Evolutionary conservation across 2,888 invertebrate genomes (phyloP), one percentile per base, ranked within the genome.

Genomic region (Pseudolycoriella hygida): DNA sequence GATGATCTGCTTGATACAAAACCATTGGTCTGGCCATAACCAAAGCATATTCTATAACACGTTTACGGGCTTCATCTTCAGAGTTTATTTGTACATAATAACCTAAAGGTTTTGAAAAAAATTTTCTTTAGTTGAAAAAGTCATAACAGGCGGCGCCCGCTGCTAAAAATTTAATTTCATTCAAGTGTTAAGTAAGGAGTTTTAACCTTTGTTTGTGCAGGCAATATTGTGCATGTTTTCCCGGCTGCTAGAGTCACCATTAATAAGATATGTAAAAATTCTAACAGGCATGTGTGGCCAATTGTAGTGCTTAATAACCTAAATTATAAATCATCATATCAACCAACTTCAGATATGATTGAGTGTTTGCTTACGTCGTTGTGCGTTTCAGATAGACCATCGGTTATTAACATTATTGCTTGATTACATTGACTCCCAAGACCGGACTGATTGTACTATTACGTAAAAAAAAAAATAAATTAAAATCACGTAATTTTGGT

Each of bases 21-120:
- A 96, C 94, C 74, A 98, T 81, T 0, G 97, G 96, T 40, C 96
- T 72, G 12, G 96, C 92, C 72, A 98, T 77, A 15, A 98, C 93
- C 55, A 89, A 81, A 42, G 96, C 80, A 60, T 96, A 92, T 61
- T 94, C 89, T 57, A 97, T 74, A 37, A 97, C 93, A 63, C 92
- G 89, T 50, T 84, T 80, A 50, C 83, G 78, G 6, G 94, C 87
- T 66, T 96, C 93, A 1, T 87, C 81, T 55, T 80, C 71, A 46
- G 83, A 84, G 52, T 85, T 83, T 53, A 98, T 87, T 55, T 93
- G 84, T 20, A 88, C 85, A 67, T 83, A 85, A 67, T 82, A 89
- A 17, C 45, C 45, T 45, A 17, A 15, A 19, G 12, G 12, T 25
- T 6, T 30, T 8, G 17, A 40, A 15, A 40, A 38, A 6, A 14